Conservation (phyloP, 2,113 vertebrate species). For the Pelvicachromis taeniatus region DNA sequence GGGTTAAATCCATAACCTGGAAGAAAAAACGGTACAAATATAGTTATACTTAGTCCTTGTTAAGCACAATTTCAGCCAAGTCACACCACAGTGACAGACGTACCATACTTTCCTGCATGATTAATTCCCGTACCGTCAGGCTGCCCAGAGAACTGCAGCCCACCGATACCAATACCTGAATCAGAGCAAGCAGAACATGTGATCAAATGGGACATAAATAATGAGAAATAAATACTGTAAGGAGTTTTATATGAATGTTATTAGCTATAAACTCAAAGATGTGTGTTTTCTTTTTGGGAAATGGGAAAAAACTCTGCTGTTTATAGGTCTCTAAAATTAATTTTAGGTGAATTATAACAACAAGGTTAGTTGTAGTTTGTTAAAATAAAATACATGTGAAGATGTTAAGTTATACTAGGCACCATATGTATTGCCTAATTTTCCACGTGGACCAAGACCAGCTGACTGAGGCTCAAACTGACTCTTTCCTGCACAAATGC, state of each 20-base stretch:
- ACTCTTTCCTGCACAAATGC: slow-evolving; percentile 35
- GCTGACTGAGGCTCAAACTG: slow-evolving; percentile 47
- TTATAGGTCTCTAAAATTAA: neutral
- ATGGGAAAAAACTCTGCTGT: neutral
- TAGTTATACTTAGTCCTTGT: neutral
- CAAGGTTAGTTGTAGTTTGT: neutral
- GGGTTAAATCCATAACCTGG: slow-evolving; percentile 37
- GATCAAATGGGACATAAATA: neutral
- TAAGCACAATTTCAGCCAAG: neutral
- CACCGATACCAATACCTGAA: slow-evolving; percentile 63
- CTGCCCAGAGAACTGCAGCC: slow-evolving; percentile 53
- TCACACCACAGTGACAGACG: neutral
- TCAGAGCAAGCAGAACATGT: neutral
- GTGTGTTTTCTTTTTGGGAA: neutral
- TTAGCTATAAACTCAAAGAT: neutral
- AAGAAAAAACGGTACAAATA: neutral
- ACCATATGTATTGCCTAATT: slow-evolving; percentile 34
- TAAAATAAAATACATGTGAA: neutral
- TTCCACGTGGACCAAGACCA: slow-evolving; percentile 41
- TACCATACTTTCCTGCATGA: slow-evolving; percentile 36
- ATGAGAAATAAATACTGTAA: neutral
- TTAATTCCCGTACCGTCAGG: slow-evolving; percentile 1
- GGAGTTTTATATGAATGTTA: neutral
- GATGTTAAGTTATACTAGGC: neutral
- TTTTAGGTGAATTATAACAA: neutral